Evolutionary conservation across 2,888 invertebrate species (phyloP).

Genomic region (Ophion ellenae): DNA sequence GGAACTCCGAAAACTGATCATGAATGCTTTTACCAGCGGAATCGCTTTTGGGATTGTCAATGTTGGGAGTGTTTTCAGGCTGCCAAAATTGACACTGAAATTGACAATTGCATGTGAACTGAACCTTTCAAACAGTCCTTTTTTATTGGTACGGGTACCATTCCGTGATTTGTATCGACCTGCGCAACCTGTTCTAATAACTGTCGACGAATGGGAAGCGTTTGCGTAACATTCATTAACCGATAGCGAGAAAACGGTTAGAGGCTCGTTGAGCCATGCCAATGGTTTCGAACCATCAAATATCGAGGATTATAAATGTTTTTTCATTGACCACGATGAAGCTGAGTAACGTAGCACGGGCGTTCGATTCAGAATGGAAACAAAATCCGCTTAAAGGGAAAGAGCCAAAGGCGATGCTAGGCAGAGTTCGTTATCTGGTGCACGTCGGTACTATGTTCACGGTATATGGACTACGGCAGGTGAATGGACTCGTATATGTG

Average conservation of each 20-base stretch:
- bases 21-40: too few relatives aligned
- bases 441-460: constrained; percentile 75
- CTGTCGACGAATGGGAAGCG: too few relatives aligned
- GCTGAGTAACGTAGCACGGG: not conserved
- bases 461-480: constrained; percentile 66
- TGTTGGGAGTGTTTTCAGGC: too few relatives aligned
- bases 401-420: constrained; percentile 14
- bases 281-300: not conserved
- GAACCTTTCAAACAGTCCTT: too few relatives aligned
- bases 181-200: too few relatives aligned
- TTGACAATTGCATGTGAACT: too few relatives aligned
- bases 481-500: constrained; percentile 48
- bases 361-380: constrained; percentile 39
- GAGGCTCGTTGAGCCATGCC: not conserved
- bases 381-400: constrained; percentile 18
- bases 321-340: constrained; percentile 4
- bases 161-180: too few relatives aligned
- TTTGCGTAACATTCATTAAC: not conserved
- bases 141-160: too few relatives aligned
- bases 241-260: not conserved
- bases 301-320: not conserved
- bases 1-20: too few relatives aligned
- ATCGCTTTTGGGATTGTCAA: too few relatives aligned
- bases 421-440: constrained; percentile 18
- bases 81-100: too few relatives aligned